Conservation (phyloP, 2,113 vertebrate species). For the Anhinga anhinga region DNA sequence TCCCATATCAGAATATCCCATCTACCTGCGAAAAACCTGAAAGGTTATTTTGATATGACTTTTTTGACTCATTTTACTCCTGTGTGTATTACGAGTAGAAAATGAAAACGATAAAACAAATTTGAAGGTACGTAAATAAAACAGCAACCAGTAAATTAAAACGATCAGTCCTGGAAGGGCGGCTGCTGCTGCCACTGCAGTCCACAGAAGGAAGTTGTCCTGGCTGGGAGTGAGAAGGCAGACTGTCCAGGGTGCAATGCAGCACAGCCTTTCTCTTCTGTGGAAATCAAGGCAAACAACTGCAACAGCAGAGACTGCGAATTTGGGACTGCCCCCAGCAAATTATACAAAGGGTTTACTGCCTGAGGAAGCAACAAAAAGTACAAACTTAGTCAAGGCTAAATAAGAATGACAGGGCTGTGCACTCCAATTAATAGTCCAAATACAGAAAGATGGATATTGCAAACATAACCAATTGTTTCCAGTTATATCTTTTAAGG, state of each 20-base stretch:
- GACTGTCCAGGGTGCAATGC: background rate
- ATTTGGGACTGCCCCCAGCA: background rate
- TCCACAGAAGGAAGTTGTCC: background rate
- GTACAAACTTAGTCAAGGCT: background rate
- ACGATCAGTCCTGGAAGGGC: fast-evolving
- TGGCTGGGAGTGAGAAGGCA: background rate
- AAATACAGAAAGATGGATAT: background rate
- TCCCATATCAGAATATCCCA: conserved; percentile 21
- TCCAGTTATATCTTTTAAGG: background rate
- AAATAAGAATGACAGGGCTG: background rate
- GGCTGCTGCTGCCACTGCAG: background rate
- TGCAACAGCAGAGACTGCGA: background rate
- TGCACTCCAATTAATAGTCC: background rate
- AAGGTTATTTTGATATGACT: conserved; percentile 20
- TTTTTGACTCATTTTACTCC: background rate
- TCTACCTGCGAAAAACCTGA: background rate
- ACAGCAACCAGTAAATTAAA: background rate
- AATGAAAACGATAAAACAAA: background rate
- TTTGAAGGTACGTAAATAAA: background rate
- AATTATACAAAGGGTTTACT: background rate
- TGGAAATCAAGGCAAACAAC: background rate
- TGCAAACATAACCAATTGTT: background rate
- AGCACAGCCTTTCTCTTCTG: background rate
- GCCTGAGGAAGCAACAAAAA: background rate
- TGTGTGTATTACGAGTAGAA: background rate